Evolutionary conservation across 2,888 invertebrate genomes (phyloP), one percentile per base, ranked within the genome.

Genomic region (Halocaridina rubra): DNA sequence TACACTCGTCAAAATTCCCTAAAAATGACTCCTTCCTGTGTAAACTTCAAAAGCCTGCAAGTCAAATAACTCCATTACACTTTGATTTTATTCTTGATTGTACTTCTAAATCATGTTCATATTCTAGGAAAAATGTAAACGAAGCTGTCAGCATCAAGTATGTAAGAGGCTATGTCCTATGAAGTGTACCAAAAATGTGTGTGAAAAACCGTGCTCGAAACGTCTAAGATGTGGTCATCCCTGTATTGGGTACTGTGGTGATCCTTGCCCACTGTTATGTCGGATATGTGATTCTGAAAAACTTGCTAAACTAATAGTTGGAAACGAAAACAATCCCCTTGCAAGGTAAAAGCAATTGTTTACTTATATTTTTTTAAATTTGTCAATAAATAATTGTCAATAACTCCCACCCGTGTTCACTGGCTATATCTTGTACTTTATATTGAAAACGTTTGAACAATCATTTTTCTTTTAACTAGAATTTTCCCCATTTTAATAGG

Each of bases 221-320:
- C 80, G 29, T 7, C 89, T 91, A 5, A 71, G 88, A 57, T 95
- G 95, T 91, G 91, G 91, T 0, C 94, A 94, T 91, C 89, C 90
- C 19, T 94, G 95, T 91, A 92, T 94, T 89, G 94, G 95, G n/a
- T 92, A 94, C 77, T 95, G 95, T 91, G 94, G 94, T n/a, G 95
- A 95, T 90, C 92, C 92, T 13, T 95, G 95, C 90, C 94, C 94
- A 22, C 90, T 90, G 33, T 89, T 93, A 75, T 95, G 95, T 91
- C 90, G 92, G 32, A 75, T 90, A 19, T 95, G 95, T 91, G 89
- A 92, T 85, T 81, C 89, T 33, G 89, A 90, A 13, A 89, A 89
- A 88, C 90, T 90, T 64, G 86, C 77, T 7, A 92, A 92, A 13
- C 89, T 91, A 13, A 90, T 92, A 39, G 91, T 92, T 89, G 92